A percentile compares a stretch with the other conserved stretches of the same genome.
Evolutionary conservation across 1,140 invertebrate genomes (phyloP).

Genomic region (Lerema accius): DNA sequence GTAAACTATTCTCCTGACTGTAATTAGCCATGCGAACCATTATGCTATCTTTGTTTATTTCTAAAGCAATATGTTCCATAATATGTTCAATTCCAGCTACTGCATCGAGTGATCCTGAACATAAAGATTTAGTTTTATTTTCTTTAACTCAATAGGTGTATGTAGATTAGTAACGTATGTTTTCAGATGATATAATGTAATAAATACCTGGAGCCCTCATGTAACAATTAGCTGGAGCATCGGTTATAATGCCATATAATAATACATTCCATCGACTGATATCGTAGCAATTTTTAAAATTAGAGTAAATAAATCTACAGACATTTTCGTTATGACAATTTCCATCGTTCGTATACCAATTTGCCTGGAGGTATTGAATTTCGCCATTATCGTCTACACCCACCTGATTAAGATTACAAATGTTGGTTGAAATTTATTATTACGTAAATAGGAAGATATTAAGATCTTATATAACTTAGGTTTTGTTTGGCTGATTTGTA

Average conservation of each 20-base stretch:
- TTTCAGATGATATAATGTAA: neutral
- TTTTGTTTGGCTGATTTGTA: too few species aligned
- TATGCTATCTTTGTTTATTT: conserved; percentile 85
- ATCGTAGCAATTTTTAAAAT: conserved; percentile 84
- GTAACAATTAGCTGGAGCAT: conserved; percentile 84
- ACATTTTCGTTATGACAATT: conserved; percentile 82
- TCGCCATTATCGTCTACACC: conserved; percentile 84
- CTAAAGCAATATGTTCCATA: conserved; percentile 90
- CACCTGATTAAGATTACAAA: conserved; percentile 48
- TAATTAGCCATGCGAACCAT: conserved; percentile 86
- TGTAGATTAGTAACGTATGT: neutral
- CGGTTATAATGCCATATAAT: conserved; percentile 82
- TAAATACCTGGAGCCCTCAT: conserved; percentile 48
- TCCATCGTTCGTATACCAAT: conserved; percentile 85
- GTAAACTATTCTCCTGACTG: conserved; percentile 43
- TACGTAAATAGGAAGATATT: too few species aligned
- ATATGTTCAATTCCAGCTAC: conserved; percentile 87
- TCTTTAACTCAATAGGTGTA: too few species aligned
- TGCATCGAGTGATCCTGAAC: conserved; percentile 83
- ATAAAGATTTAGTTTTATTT: conserved; percentile 1
- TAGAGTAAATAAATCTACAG: conserved; percentile 50
- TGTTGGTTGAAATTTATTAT: neutral
- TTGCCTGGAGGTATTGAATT: conserved; percentile 84
- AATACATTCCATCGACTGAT: conserved; percentile 79
- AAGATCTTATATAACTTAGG: too few species aligned